These are phyloP conservation scores for Sarotherodon lohbergeri DNA, from an alignment of 2,113 vertebrate genomes.

Conservation along the genomic window DNA sequence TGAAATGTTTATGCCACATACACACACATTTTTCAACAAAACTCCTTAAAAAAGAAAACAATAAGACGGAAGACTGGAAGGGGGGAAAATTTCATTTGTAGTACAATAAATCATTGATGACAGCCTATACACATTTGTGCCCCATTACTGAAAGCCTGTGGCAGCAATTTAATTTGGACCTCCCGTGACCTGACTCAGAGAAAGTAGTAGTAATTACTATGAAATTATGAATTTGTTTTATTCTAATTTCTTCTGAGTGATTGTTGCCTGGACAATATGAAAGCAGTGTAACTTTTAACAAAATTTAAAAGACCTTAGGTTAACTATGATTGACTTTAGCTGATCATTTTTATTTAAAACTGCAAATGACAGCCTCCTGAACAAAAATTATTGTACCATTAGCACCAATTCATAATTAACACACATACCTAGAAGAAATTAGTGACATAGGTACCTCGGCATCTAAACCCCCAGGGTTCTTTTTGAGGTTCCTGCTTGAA, in stretches of 20 bases:
- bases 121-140: conserved; percentile 8
- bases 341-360: not conserved
- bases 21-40: not conserved
- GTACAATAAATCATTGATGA: conserved; percentile 27
- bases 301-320: not conserved
- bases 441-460: not conserved
- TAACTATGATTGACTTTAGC: not conserved
- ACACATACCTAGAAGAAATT: not conserved
- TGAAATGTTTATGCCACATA: not conserved
- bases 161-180: conserved; percentile 14
- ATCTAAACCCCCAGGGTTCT: not conserved
- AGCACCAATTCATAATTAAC: not conserved
- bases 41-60: not conserved
- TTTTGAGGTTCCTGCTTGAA: not conserved
- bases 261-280: not conserved
- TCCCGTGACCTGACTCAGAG: conserved; percentile 14
- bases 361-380: not conserved
- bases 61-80: not conserved
- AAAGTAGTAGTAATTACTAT: not conserved
- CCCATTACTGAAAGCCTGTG: conserved; percentile 6
- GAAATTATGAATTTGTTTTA: not conserved
- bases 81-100: not conserved
- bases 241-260: not conserved
- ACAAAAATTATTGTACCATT: not conserved
- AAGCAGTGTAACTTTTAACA: not conserved